Evolutionary conservation across 2,113 vertebrate genomes (phyloP).

Genomic region (Ptilonorhynchus violaceus): DNA sequence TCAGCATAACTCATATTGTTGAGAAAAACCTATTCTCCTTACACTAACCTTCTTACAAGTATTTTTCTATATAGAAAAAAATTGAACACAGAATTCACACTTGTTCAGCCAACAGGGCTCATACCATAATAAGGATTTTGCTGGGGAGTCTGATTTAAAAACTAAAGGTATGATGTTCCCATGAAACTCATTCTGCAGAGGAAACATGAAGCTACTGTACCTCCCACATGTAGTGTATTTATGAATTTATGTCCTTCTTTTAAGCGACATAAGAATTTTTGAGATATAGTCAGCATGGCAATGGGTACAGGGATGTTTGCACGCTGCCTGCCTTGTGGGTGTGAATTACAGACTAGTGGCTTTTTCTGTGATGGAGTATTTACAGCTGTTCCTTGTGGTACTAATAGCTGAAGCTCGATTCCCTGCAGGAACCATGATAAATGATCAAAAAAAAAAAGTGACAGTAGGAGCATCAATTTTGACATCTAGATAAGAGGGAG

Average conservation of each 20-base stretch:
- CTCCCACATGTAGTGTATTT: background rate
- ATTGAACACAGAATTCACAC: background rate
- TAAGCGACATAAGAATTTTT: background rate
- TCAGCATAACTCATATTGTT: background rate
- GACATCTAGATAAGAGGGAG: background rate
- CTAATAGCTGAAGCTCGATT: background rate
- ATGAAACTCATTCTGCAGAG: background rate
- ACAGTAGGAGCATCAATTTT: background rate
- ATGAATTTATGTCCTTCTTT: background rate
- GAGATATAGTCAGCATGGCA: background rate
- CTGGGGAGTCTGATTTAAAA: background rate
- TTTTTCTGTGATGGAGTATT: background rate
- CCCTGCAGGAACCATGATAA: background rate
- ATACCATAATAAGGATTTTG: background rate
- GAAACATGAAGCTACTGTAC: background rate
- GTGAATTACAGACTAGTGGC: background rate
- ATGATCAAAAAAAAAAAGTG: background rate
- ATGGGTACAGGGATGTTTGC: background rate
- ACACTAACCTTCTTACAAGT: background rate
- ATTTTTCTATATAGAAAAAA: background rate
- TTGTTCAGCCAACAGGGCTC: background rate
- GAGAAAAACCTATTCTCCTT: background rate
- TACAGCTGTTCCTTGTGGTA: background rate
- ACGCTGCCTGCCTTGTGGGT: background rate
- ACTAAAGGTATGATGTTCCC: background rate